These are phyloP conservation scores for Erythrolamprus reginae DNA, from an alignment of 2,113 vertebrate genomes.

Conservation along the genomic window DNA sequence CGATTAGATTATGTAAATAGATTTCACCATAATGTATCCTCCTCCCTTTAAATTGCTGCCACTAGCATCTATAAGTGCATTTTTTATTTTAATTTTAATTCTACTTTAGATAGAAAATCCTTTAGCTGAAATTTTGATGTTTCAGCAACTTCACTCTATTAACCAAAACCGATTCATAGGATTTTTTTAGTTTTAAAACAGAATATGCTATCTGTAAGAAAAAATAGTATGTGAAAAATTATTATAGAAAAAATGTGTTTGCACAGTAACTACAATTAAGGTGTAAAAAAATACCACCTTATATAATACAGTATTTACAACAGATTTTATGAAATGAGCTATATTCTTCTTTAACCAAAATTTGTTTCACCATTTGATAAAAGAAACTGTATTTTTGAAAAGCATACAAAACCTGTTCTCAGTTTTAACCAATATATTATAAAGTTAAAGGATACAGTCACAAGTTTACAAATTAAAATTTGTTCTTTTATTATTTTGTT, in stretches of 20 bases:
- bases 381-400: constrained; percentile 2
- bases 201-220: neutral
- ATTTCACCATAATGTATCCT: neutral
- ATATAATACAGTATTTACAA: neutral
- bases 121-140: neutral
- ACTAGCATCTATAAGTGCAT: no score
- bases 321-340: neutral
- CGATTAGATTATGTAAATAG: neutral
- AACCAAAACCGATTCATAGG: neutral
- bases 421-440: neutral
- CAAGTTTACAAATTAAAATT: neutral
- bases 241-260: neutral
- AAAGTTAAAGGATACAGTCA: neutral
- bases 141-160: neutral
- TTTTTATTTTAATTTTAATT: neutral
- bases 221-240: accelerated
- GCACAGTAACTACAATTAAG: constrained; percentile 8
- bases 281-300: constrained; percentile 5
- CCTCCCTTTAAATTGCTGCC: neutral
- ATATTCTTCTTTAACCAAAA: neutral
- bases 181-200: neutral
- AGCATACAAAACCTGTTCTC: neutral
- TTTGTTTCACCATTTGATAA: constrained; percentile 14
- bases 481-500: neutral
- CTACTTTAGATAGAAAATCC: neutral